Base-by-base conservation (phyloP, 2,113 vertebrate genomes). In the Crypturellus undulatus region DNA sequence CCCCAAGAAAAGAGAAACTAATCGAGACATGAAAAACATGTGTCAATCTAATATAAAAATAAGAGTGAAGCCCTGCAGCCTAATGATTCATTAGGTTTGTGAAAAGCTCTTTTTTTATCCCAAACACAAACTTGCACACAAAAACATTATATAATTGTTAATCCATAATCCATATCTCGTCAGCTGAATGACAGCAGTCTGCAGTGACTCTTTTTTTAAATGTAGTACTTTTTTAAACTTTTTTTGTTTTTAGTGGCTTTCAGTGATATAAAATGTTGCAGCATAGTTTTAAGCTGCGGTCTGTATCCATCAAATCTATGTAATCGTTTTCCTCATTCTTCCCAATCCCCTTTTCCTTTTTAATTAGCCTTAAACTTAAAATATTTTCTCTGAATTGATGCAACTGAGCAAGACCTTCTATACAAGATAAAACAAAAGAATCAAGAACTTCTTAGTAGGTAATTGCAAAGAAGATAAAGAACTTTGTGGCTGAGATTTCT, bases 281-380 rank as follows among this genome's bases (percentile, higher is more conserved):
- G 52, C 54, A 77, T 92, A n/a, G 87, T 89, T 94, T 93, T 81
- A 80, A 62, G 40, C 87, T 80, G 63, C 2, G 5, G 42, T 93
- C 79, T 95, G 43, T 81, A 56, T 43, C 68, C 80, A 92, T 21
- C 72, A 90, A 89, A 93, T 94, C 95, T 89, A 12, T 86, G 80
- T 76, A 92, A 62, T 79, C 83, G 51, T 38, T 45, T 76, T 64
- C 52, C 28, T 86, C n/a, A 3, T 75, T 78, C 76, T 67, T 80
- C 71, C 40, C 65, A 38, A 0, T 36, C 40, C 58, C 24, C 20
- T 82, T 91, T 81, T 18, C 18, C 36, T 82, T 87, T 91, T 81
- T 40, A 6, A 20, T 79, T n/a, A 84, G 8, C 60, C 16, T 64
- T 75, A 78, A 70, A 21, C 36, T 34, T 45, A 67, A n/a, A 38